Evolutionary conservation across 2,888 invertebrate genomes (phyloP).

Genomic region (Harpagoxenus sublaevis): DNA sequence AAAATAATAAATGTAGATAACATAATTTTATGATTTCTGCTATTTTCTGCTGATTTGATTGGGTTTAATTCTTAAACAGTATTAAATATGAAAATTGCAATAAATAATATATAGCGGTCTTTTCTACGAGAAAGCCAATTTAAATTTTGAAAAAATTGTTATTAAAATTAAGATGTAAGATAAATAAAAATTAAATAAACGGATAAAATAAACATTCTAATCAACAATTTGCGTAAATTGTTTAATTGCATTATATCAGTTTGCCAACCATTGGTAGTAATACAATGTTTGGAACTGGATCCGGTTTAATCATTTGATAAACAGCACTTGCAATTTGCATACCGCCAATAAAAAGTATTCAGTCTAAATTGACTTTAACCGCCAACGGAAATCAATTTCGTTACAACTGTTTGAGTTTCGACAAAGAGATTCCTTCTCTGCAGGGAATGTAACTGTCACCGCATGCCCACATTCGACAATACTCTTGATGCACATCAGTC

Average conservation of each 20-base stretch:
- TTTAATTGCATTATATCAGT: not conserved
- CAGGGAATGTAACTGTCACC: slow-evolving; percentile 21
- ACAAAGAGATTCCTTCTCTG: slow-evolving; percentile 27
- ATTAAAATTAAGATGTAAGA: not conserved
- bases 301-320: not conserved
- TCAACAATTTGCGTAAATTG: not conserved
- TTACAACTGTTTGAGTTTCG: slow-evolving; percentile 14
- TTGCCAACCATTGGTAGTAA: not conserved
- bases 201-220: not conserved
- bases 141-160: not conserved
- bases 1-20: not conserved
- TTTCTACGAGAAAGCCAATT: not conserved
- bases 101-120: not conserved
- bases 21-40: not conserved
- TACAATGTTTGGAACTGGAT: not conserved
- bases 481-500: slow-evolving; percentile 17
- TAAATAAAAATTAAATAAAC: not conserved
- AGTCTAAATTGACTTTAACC: slow-evolving; percentile 28
- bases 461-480: slow-evolving; percentile 21
- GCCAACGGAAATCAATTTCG: slow-evolving; percentile 38
- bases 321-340: not conserved
- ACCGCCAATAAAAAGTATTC: slow-evolving; percentile 12
- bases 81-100: not conserved
- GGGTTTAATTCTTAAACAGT: not conserved
- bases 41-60: not conserved